Conservation (phyloP, 2,113 vertebrate genomes). For the Sapajus apella region DNA sequence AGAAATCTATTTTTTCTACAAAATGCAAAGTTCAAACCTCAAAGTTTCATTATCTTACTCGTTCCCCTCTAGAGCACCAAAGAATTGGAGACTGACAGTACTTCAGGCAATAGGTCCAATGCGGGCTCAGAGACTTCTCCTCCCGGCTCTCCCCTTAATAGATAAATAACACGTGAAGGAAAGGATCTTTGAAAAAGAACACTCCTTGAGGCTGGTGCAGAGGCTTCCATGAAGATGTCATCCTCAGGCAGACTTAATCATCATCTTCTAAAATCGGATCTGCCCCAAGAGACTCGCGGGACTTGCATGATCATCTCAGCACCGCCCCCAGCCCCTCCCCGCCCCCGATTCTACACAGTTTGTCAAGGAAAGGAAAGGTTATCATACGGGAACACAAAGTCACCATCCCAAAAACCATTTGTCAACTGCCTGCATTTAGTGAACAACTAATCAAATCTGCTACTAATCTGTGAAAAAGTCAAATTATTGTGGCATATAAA, state of each 20-base stretch:
- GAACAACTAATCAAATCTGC: neutral
- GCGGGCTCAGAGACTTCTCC: neutral
- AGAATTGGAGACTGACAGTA: too few species aligned
- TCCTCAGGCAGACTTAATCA: neutral
- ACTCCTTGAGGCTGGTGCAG: too few species aligned
- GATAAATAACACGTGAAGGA: neutral
- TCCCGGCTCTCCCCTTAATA: neutral
- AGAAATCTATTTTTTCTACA: neutral
- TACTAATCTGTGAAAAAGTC: neutral
- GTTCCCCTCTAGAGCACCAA: neutral
- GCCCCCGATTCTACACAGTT: too few species aligned
- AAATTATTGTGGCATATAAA: neutral
- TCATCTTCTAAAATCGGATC: neutral
- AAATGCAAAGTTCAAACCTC: neutral
- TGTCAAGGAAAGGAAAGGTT: neutral
- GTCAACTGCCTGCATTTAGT: neutral
- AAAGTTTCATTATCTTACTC: neutral
- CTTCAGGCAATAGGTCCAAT: neutral
- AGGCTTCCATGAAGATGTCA: neutral
- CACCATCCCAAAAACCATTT: neutral
- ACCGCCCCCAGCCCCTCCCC: fast-evolving
- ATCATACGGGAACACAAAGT: neutral
- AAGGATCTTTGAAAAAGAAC: neutral
- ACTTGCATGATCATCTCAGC: too few species aligned
- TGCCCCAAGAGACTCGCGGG: neutral